Percentiles rank a stretch among this genome's conserved stretches.
phyloP scores from a whole-genome alignment of 2,113 vertebrate genomes.

The Monarcha castaneiventris region DNA sequence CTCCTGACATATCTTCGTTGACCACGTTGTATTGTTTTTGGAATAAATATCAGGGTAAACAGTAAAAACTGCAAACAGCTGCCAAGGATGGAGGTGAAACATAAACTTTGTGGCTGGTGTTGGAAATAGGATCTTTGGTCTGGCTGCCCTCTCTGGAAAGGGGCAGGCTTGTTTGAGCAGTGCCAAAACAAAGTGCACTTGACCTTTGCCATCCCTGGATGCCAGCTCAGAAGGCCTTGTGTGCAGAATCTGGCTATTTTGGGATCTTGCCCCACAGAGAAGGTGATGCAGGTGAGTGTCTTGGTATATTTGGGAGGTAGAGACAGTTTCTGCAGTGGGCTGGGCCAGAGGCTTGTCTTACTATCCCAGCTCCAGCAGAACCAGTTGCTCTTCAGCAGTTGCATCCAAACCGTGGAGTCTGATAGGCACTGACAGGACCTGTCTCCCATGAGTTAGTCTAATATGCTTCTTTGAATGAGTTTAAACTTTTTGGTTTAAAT shows the following conservation, averaged over 20 bases:
- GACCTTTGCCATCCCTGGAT: not conserved
- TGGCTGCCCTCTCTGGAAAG: not conserved
- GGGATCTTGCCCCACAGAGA: not conserved
- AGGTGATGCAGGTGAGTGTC: not conserved
- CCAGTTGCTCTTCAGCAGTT: not conserved
- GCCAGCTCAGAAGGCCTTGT: not conserved
- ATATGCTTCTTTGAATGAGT: not conserved
- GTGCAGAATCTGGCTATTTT: not conserved
- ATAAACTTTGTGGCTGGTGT: not conserved
- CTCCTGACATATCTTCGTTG: not conserved
- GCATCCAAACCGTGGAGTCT: not conserved
- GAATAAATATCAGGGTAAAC: conserved; percentile 30
- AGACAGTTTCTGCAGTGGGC: not conserved
- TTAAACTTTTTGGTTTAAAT: not conserved
- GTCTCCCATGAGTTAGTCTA: not conserved
- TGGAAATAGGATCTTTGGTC: not conserved
- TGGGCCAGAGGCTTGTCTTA: not conserved
- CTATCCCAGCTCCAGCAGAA: not conserved
- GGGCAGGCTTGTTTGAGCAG: not conserved
- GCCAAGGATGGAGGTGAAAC: not conserved
- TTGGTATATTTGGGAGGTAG: not conserved
- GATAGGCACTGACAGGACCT: not conserved
- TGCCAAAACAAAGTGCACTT: not conserved
- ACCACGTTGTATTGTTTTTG: not conserved
- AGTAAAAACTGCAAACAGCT: not conserved